Base-by-base conservation (phyloP, 2,113 vertebrate species). In the Alosa alosa region DNA sequence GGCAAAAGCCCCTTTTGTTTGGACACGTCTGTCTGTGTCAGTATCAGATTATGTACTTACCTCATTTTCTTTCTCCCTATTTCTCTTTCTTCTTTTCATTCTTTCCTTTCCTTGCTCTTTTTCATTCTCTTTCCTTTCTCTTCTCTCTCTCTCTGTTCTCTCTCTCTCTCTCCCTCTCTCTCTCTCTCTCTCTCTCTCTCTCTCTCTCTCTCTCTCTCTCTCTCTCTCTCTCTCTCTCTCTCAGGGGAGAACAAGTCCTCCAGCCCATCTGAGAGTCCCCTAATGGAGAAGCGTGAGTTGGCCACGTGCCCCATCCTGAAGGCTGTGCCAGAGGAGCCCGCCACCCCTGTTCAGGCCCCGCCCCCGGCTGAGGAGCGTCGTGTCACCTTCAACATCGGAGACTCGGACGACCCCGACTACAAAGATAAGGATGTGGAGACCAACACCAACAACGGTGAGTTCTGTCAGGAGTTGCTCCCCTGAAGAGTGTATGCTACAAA, bases 251-350 rank as follows among this genome's bases (percentile, higher is more conserved):
- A 95, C 46, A 98, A 98, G 90, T 95, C 94, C 85, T 91, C 93
- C 47, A 98, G 97, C 90, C 97, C 98, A 6, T 98, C 97, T 0
- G 97, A 98, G 90, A 99, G 97, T 82, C 97, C 97, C 9, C 91
- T 99, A 89, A 98, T 99, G 97, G 97, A 97, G 87, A 98, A 99
- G 90, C 96, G 93, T 44, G 95, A 94, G 82, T 85, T 97, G 89
- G 95, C 90, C 18, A 94, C 92, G 4, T 91, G 90, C 90, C 94
- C 94, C 41, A 95, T 95, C 88, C 93, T 97, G 6, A 98, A 98
- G 88, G 95, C 95, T 84, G 95, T 96, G 2, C 92, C 89, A 0
- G 97, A 96, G 86, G 89, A 94, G 75, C 85, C 0, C 36, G 83
- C 1, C 57, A 46, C 90, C 84, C 0, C 86, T 78, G 13, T 4